phyloP scores from a whole-genome alignment of 2,113 vertebrate species.

The Rutilus rutilus region DNA sequence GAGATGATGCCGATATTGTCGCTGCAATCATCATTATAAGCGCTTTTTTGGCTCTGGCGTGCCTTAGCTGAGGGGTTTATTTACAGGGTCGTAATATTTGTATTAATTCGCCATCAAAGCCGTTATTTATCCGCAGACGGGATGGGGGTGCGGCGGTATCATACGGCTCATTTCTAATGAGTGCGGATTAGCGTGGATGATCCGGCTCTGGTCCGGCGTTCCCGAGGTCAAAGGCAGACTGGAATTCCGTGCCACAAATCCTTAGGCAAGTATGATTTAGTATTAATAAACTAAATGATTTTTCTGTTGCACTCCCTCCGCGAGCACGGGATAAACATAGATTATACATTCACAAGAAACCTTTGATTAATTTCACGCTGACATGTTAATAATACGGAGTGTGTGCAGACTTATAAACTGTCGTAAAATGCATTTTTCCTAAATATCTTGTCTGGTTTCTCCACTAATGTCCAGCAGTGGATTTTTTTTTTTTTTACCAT shows the following conservation, averaged over 20 bases:
- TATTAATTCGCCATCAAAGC: constrained; percentile 71
- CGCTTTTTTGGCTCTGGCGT: background rate
- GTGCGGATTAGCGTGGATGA: constrained; percentile 81
- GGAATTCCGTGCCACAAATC: constrained; percentile 61
- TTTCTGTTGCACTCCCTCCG: constrained; percentile 10
- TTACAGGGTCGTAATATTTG: constrained; percentile 65
- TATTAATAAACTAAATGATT: constrained; percentile 60
- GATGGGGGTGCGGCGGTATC: constrained; percentile 69
- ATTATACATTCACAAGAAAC: constrained; percentile 61
- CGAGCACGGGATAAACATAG: constrained; percentile 58
- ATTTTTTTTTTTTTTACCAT: background rate
- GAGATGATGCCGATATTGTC: constrained; percentile 26
- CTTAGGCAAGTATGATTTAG: constrained; percentile 49
- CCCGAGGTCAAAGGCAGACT: constrained; percentile 63
- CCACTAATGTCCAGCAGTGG: background rate
- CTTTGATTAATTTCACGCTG: constrained; percentile 37
- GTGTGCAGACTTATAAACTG: background rate
- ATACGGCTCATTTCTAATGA: constrained; percentile 81
- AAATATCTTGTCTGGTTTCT: background rate
- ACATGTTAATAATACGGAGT: background rate
- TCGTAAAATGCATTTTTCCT: too few species aligned
- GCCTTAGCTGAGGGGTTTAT: constrained; percentile 35
- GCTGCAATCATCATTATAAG: constrained; percentile 38
- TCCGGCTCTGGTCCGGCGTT: constrained; percentile 69
- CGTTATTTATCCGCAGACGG: constrained; percentile 61